These are phyloP conservation scores for Calephelis perditalis DNA, from an alignment of 2,888 invertebrate genomes.

Conservation along the genomic window DNA sequence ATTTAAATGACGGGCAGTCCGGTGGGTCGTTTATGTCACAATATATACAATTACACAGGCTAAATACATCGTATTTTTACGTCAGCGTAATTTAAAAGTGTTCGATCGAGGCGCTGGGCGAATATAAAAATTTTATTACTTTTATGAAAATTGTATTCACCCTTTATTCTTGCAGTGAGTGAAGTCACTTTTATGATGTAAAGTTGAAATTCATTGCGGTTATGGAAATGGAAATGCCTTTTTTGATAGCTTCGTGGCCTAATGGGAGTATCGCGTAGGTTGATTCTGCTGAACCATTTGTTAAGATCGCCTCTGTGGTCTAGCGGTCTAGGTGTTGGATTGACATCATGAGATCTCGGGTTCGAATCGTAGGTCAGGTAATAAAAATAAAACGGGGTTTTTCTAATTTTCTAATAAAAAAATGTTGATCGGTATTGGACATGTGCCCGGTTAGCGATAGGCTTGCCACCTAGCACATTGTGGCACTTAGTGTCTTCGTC, in stretches of 20 bases:
- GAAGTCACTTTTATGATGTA: slow-evolving; percentile 4
- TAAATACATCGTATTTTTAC: slow-evolving; percentile 23
- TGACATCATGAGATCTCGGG: too few relatives aligned
- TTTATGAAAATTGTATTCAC: slow-evolving; percentile 2
- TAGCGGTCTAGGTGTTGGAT: too few relatives aligned
- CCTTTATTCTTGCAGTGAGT: background rate
- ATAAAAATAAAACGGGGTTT: too few relatives aligned
- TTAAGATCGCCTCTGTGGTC: too few relatives aligned
- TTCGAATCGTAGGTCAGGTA: too few relatives aligned
- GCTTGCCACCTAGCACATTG: too few relatives aligned
- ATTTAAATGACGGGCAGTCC: slow-evolving; percentile 27
- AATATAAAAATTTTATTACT: slow-evolving; percentile 13
- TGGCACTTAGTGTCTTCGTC: too few relatives aligned
- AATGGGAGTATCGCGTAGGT: background rate
- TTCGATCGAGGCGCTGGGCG: slow-evolving; percentile 10
- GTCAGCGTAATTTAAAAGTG: slow-evolving; percentile 19
- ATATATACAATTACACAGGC: slow-evolving; percentile 25
- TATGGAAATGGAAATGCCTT: background rate
- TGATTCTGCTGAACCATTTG: too few relatives aligned
- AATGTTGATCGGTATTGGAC: too few relatives aligned
- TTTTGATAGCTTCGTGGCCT: background rate
- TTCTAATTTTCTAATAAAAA: too few relatives aligned
- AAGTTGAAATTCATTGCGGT: background rate
- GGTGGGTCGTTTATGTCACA: slow-evolving; percentile 21
- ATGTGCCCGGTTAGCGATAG: too few relatives aligned